Evolutionary conservation across 2,113 vertebrate genomes (phyloP).

Genomic region (Pedionomus torquatus): DNA sequence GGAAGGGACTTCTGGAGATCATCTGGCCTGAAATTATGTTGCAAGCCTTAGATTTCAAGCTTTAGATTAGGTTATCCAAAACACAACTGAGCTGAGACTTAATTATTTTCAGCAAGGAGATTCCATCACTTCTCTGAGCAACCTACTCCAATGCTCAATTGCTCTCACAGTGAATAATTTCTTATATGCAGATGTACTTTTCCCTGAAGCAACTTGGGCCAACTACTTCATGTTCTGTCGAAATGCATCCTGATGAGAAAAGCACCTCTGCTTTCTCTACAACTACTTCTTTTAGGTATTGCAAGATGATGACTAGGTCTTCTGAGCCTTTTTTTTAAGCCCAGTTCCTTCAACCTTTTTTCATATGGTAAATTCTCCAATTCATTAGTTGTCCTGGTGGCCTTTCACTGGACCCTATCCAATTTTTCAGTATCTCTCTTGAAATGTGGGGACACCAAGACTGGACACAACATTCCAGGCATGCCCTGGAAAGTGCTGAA

Average conservation of each 20-base stretch:
- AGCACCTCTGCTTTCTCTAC: neutral
- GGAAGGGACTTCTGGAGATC: neutral
- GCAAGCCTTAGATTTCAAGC: neutral
- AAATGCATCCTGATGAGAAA: neutral
- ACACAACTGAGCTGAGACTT: neutral
- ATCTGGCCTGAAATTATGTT: neutral
- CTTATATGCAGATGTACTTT: neutral
- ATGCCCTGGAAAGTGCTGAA: neutral
- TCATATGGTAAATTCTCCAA: neutral
- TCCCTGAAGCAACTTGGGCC: neutral
- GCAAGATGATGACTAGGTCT: neutral
- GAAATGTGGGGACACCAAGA: neutral
- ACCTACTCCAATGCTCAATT: neutral
- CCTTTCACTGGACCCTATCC: neutral
- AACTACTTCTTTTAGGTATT: neutral
- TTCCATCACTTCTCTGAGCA: neutral
- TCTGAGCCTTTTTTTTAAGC: neutral
- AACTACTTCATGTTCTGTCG: neutral
- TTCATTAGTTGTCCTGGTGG: neutral
- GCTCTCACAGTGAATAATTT: neutral
- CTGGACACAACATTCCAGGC: neutral
- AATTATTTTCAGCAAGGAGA: neutral
- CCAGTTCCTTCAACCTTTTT: neutral
- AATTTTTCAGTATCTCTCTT: neutral
- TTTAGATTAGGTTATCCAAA: neutral